A percentile compares a stretch with the other conserved stretches of the same genome.
These are phyloP conservation scores for Orthosia incerta DNA, from an alignment of 2,888 invertebrate genomes.

Conservation along the genomic window DNA sequence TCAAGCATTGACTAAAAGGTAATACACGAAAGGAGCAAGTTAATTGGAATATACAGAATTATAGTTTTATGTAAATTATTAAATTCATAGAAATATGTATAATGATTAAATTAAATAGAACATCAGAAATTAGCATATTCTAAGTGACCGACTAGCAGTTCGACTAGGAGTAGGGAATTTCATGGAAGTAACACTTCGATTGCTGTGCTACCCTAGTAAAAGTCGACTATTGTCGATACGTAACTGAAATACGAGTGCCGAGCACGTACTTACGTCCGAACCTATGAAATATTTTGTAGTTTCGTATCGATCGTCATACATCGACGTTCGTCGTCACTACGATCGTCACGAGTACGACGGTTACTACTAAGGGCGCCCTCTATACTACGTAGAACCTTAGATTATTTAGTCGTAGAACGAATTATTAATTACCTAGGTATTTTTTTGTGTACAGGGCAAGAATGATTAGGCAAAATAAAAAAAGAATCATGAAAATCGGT, in stretches of 20 bases:
- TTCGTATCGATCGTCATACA: no score
- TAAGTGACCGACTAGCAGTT: conserved; percentile 19
- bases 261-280: not conserved
- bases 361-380: not conserved
- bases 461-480: no score
- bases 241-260: conserved; percentile 49
- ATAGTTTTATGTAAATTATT: not conserved
- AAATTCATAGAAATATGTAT: no score
- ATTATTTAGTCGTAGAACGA: not conserved
- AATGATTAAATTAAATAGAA: no score
- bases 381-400: not conserved
- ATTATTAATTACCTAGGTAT: not conserved
- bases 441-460: not conserved
- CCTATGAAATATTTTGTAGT: not conserved
- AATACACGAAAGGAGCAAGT: no score
- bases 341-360: no score
- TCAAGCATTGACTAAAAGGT: no score
- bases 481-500: no score
- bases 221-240: conserved; percentile 55
- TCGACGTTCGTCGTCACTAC: not conserved
- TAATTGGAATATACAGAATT: not conserved
- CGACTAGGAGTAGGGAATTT: not conserved
- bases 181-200: not conserved
- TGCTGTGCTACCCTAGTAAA: conserved; percentile 55
- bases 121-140: not conserved